Evolutionary conservation across 1,140 invertebrate species (phyloP), one percentile per base, ranked within the genome.

Genomic region (Sycobia sp.): DNA sequence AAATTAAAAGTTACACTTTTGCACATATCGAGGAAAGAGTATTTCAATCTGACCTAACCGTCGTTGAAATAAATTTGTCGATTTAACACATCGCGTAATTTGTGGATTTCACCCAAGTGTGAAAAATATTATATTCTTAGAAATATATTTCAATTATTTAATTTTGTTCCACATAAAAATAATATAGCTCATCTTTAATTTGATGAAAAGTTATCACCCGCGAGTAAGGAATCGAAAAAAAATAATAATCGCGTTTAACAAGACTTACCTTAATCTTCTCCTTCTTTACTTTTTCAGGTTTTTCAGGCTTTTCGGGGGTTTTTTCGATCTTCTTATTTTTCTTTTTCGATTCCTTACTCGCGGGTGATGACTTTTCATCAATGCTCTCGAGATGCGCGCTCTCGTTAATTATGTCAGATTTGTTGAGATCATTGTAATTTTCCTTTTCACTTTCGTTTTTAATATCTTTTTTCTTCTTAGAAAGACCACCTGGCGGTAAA

Each of bases 401-500:
- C 34, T 86, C 85, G 60, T 84, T 85, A 66, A 80, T 77, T 55
- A 75, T 55, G 69, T 82, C 76, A 29, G 76, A 76, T 63, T 81
- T 81, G 68, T 81, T 81, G 56, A 78, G 70, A 71, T 82, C 77
- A 69, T 79, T 78, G 65, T 59, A 73, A 73, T 74, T 82, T 71
- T 86, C 83, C 72, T 86, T 86, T 68, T 86, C 84, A 60, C 77
- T 75, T 65, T 83, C 84, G 72, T 87, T 86, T 63, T 89, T 85
- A 50, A 87, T 83, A 66, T 86, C 84, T 79, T 87, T 87, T 65
- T 86, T 85, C 68, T 81, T 81, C 64, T 84, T 81, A 51, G 83
- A 81, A 73, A 84, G 73, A 72, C 85, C 87, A 50, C 85, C 88
- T 5, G 90, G 85, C 57, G 93, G 90, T 80, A 95, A 86, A 56